Evolutionary conservation across 2,113 vertebrate genomes (phyloP).

Genomic region (Bolborhynchus lineola): DNA sequence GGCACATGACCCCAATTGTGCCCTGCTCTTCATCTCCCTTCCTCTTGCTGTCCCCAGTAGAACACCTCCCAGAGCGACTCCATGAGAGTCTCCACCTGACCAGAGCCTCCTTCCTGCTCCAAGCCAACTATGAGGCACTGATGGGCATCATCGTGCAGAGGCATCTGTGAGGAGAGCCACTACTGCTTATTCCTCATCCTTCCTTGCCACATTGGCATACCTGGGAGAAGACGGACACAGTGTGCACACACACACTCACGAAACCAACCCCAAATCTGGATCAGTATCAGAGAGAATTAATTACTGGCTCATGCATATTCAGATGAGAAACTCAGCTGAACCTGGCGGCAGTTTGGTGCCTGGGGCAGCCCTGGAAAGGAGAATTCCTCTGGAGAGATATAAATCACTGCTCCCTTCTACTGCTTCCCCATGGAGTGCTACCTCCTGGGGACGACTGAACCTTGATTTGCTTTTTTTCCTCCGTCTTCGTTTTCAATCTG

Average conservation of each 20-base stretch:
- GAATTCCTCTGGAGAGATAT: conserved; percentile 55
- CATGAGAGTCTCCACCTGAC: background rate
- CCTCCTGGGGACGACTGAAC: conserved; percentile 54
- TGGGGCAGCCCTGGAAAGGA: conserved; percentile 31
- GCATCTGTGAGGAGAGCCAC: background rate
- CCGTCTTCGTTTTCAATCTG: conserved; percentile 44
- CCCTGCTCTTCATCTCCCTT: background rate
- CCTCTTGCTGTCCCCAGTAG: background rate
- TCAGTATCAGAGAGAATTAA: conserved; percentile 68
- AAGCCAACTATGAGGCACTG: rapidly evolving
- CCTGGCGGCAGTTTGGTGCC: conserved; percentile 34
- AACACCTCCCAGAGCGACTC: background rate
- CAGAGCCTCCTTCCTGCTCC: background rate
- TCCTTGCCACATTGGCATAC: background rate
- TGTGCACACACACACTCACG: background rate
- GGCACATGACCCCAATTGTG: rapidly evolving
- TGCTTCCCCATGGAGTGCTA: background rate
- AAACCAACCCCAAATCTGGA: conserved; percentile 56
- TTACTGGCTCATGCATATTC: conserved; percentile 62
- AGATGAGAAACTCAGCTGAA: conserved; percentile 63
- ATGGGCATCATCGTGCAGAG: background rate
- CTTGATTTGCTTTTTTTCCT: conserved; percentile 45
- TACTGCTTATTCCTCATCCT: background rate
- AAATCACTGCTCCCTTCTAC: conserved; percentile 39
- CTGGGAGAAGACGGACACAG: conserved; percentile 1